These are phyloP conservation scores for Vesta saturnalis DNA, from an alignment of 2,888 invertebrate species.

Conservation along the genomic window DNA sequence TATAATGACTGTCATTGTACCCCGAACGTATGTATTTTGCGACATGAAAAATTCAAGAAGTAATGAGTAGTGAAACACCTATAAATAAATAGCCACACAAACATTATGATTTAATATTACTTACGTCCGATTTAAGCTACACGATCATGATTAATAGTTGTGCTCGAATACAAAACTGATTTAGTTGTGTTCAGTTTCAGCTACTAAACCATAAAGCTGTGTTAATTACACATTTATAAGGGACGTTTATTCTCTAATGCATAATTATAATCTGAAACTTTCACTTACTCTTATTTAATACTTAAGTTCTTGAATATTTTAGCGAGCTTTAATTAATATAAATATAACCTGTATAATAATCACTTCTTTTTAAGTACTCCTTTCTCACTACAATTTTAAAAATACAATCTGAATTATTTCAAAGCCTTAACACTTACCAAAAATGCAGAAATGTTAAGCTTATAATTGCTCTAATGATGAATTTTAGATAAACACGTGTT, in stretches of 20 bases:
- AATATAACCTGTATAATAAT: neutral
- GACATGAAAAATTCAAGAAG: neutral
- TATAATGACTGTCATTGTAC: neutral
- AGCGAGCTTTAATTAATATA: too few relatives aligned
- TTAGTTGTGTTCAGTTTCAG: slow-evolving; percentile 35
- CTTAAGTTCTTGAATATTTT: neutral
- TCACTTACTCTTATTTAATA: slow-evolving; percentile 17
- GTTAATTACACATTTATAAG: slow-evolving; percentile 44
- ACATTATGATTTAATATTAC: slow-evolving; percentile 11
- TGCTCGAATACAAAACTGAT: slow-evolving; percentile 37
- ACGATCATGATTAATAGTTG: slow-evolving; percentile 36
- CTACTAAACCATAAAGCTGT: slow-evolving; percentile 32
- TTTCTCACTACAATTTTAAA: too few relatives aligned
- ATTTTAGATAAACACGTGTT: too few relatives aligned
- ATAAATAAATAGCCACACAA: slow-evolving; percentile 19
- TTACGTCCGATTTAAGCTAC: slow-evolving; percentile 31
- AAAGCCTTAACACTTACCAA: too few relatives aligned
- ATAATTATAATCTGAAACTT: slow-evolving; percentile 22
- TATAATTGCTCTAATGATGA: too few relatives aligned
- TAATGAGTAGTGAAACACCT: neutral
- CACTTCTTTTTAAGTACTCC: too few relatives aligned
- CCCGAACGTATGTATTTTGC: neutral
- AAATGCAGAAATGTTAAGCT: too few relatives aligned
- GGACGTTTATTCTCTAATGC: slow-evolving; percentile 37
- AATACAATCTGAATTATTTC: too few relatives aligned